Evolutionary conservation across 2,888 invertebrate genomes (phyloP).

Genomic region (Trissoscelio sp.): DNA sequence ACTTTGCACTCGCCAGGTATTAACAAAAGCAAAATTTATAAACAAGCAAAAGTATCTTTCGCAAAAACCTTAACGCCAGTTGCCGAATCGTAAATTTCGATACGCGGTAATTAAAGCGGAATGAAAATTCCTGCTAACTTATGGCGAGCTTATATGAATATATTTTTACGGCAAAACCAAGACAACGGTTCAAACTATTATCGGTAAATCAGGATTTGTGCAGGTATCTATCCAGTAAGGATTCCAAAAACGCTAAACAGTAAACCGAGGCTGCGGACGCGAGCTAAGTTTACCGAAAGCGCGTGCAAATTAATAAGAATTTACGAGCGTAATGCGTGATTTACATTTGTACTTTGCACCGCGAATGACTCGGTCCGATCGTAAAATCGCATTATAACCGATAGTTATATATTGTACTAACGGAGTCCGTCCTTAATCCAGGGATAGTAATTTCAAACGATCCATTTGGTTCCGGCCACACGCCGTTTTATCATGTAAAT

Average conservation of each 20-base stretch:
- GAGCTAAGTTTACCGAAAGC: conserved; percentile 49
- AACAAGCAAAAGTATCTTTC: conserved; percentile 20
- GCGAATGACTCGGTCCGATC: conserved; percentile 55
- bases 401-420: conserved; percentile 48
- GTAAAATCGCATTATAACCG: conserved; percentile 65
- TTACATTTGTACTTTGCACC: conserved; percentile 58
- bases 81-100: conserved; percentile 25
- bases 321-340: conserved; percentile 61
- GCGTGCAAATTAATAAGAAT: conserved; percentile 63
- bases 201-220: conserved; percentile 47
- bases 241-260: conserved; percentile 43
- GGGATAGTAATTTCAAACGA: conserved; percentile 59
- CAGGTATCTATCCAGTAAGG: conserved; percentile 35
- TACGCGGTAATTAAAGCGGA: conserved; percentile 50
- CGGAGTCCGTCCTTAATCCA: conserved; percentile 56
- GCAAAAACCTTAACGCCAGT: conserved; percentile 4
- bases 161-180: conserved; percentile 36
- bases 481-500: conserved; percentile 60
- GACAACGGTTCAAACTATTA: conserved; percentile 49
- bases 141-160: conserved; percentile 47
- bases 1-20: conserved; percentile 1
- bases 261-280: conserved; percentile 26
- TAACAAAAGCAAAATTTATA: conserved; percentile 39
- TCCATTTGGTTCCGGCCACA: conserved; percentile 50
- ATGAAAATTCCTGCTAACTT: conserved; percentile 46